A percentile compares a stretch with the other conserved stretches of the same genome.
Evolutionary conservation across 2,113 vertebrate genomes (phyloP).

Genomic region (Corythornis cristatus): DNA sequence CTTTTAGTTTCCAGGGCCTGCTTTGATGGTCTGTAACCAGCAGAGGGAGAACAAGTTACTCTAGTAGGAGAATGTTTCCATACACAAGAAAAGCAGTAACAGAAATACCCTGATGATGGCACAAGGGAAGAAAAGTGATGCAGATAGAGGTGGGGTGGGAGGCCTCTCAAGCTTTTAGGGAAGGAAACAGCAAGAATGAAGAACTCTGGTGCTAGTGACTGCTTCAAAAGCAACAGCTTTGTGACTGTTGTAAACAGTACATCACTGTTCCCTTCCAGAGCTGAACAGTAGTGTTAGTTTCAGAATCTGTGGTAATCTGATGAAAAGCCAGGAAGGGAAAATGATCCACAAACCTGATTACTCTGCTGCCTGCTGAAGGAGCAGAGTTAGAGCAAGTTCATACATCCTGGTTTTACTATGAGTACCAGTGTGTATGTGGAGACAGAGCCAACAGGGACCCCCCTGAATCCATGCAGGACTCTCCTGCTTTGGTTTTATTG

Average conservation of each 20-base stretch:
- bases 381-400: not conserved
- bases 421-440: fast-evolving
- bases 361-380: not conserved
- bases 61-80: not conserved
- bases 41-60: conserved; percentile 52
- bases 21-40: not conserved
- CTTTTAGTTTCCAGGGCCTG: not conserved
- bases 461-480: not conserved
- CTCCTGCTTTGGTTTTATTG: no score
- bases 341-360: not conserved
- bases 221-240: not conserved
- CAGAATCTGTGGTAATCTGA: not conserved
- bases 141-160: not conserved
- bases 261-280: not conserved
- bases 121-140: not conserved
- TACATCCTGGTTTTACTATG: not conserved
- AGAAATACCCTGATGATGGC: not conserved
- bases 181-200: not conserved
- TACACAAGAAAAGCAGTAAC: not conserved
- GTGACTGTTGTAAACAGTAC: not conserved
- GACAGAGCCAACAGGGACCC: not conserved
- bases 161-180: not conserved
- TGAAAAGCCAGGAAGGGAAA: not conserved
- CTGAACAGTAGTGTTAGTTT: not conserved
- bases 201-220: not conserved